A percentile compares a stretch with the other conserved stretches of the same genome.
These are phyloP conservation scores for Lepus timidus DNA, from an alignment of 2,113 vertebrate genomes.

Conservation along the genomic window DNA sequence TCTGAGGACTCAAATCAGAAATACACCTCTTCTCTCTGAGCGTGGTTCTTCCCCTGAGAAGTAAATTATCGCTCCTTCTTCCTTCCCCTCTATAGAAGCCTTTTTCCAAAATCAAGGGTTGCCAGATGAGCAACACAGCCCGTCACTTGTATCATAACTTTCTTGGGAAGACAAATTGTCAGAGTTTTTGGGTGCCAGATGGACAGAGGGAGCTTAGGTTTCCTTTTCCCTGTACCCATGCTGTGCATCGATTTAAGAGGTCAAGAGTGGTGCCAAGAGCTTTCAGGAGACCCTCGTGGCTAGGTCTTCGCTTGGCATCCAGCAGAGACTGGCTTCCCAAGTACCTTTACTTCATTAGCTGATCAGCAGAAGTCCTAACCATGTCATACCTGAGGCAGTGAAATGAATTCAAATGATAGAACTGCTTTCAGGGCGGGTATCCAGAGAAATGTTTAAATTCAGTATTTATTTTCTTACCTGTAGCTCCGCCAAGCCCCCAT, in stretches of 20 bases:
- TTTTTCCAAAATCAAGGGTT: neutral
- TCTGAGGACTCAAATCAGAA: neutral
- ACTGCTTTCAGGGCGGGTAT: neutral
- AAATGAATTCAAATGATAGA: constrained; percentile 34
- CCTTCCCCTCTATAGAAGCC: neutral
- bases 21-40: neutral
- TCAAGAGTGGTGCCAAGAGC: neutral
- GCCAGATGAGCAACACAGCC: neutral
- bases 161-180: constrained; percentile 12
- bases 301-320: constrained; percentile 2
- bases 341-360: neutral
- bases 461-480: constrained; percentile 25
- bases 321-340: constrained; percentile 8
- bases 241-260: neutral
- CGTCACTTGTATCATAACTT: constrained; percentile 32
- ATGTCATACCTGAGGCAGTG: constrained; percentile 14
- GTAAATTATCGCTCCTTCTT: neutral
- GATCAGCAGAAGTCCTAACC: neutral
- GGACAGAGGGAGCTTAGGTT: constrained; percentile 47
- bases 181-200: constrained; percentile 28
- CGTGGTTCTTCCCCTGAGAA: constrained; percentile 31
- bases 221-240: constrained; percentile 18
- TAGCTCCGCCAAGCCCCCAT: constrained; percentile 13
- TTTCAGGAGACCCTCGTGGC: neutral
- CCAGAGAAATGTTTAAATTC: constrained; percentile 46